Evolutionary conservation across 2,113 vertebrate genomes (phyloP).

Genomic region (Macroglossus sobrinus): DNA sequence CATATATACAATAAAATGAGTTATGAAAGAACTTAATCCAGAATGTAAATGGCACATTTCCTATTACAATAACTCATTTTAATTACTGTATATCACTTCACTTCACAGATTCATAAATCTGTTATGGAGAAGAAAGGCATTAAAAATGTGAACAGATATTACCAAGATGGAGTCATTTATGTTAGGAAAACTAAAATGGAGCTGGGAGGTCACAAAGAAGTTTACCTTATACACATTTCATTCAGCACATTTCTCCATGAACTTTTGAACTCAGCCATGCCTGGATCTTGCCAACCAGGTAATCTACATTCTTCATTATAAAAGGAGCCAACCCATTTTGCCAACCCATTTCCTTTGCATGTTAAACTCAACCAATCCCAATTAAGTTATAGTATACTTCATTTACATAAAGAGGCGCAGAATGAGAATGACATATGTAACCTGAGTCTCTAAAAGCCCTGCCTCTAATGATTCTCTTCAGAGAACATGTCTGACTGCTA

Average conservation of each 20-base stretch:
- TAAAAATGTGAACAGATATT: neutral
- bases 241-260: neutral
- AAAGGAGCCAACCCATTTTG: neutral
- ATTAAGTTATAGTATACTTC: neutral
- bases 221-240: neutral
- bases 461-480: neutral
- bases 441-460: neutral
- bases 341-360: neutral
- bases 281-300: neutral
- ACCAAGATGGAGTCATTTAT: neutral
- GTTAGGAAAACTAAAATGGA: neutral
- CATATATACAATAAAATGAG: neutral
- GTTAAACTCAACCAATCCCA: neutral
- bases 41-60: neutral
- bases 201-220: no score
- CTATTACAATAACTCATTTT: neutral
- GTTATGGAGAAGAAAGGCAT: neutral
- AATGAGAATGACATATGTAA: neutral
- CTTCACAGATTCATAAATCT: neutral
- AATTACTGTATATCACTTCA: neutral
- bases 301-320: neutral
- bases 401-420: neutral
- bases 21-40: neutral
- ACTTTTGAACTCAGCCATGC: neutral
- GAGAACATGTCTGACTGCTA: neutral